Evolutionary conservation across 2,797 vertebrate genomes (phyloP), one percentile per base, ranked within the genome.

Genomic region (Kryptopterus vitreolus): DNA sequence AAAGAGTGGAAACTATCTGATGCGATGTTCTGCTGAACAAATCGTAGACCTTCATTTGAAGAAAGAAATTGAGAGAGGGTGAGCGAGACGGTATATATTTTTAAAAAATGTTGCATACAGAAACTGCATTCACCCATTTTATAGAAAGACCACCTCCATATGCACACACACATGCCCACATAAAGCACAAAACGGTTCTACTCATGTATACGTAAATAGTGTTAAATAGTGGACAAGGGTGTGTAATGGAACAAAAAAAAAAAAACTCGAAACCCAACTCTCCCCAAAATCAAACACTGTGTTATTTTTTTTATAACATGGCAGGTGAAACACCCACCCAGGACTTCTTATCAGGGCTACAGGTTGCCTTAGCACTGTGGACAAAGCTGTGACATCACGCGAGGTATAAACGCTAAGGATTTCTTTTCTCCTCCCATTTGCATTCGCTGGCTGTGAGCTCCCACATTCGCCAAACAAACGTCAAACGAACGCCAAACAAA

Each of bases 251-350:
- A 83, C 35, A 69, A n/a, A 83, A 84, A 78, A 82, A 16, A 88
- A 81, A 82, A 1, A 3, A n/a, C 52, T 1, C 71, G 55, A 87
- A 84, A 77, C 62, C 48, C 16, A 8, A 43, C 85, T 90, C 88
- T n/a, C 92, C 92, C 83, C 48, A 81, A 92, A 90, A 85, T 62
- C 89, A 93, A 94, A 93, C 89, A 92, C 63, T 80, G 82, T 24
- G n/a, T n/a, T n/a, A n/a, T 65, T 18, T 46, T n/a, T 48, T 65
- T 69, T 52, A 24, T 59, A 46, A 59, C 77, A 38, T 3, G 31
- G 55, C 52, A 65, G 50, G 35, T 55, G 58, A 77, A 53, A 18
- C 24, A 57, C 33, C 66, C 62, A 78, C 59, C 43, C 26, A 78
- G 31, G 2, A 38, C 20, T 20, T 31, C 71, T 58, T 82, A 62